Evolutionary conservation across 2,888 invertebrate species (phyloP).

Genomic region (Drosophila prolongata): DNA sequence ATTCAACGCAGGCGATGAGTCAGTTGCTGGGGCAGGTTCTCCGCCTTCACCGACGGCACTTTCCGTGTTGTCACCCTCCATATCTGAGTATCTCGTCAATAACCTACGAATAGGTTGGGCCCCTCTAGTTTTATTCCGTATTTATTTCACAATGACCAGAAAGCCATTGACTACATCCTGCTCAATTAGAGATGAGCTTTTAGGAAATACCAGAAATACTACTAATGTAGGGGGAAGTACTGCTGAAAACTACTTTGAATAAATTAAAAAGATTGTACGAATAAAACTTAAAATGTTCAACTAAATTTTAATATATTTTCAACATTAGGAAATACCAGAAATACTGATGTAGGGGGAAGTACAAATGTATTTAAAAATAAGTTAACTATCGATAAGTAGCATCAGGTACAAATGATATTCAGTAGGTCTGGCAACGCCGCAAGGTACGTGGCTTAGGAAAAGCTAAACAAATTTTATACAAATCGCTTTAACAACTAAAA

Average conservation of each 20-base stretch:
- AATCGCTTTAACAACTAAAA: slow-evolving; percentile 5
- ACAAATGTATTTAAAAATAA: no score
- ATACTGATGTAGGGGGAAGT: background rate
- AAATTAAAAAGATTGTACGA: no score
- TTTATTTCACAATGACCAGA: slow-evolving; percentile 20
- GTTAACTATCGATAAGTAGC: slow-evolving; percentile 5
- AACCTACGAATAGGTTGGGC: no score
- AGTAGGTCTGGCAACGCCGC: background rate
- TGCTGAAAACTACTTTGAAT: background rate
- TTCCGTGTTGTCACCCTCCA: slow-evolving; percentile 6
- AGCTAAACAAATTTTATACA: slow-evolving; percentile 23
- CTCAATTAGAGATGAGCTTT: background rate
- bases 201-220: background rate
- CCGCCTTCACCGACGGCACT: background rate
- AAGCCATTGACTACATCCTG: background rate
- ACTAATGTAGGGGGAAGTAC: background rate
- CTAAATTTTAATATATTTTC: no score
- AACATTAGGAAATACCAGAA: background rate
- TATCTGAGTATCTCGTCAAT: background rate
- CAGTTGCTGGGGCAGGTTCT: background rate
- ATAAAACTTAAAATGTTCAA: no score
- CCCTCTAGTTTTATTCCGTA: background rate
- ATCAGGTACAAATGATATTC: background rate
- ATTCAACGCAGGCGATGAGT: slow-evolving; percentile 54
- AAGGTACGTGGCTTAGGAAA: slow-evolving; percentile 37